Percentiles rank a stretch among this genome's conserved stretches.
phyloP scores from a whole-genome alignment of 2,113 vertebrate species.

The Cercocebus atys region DNA sequence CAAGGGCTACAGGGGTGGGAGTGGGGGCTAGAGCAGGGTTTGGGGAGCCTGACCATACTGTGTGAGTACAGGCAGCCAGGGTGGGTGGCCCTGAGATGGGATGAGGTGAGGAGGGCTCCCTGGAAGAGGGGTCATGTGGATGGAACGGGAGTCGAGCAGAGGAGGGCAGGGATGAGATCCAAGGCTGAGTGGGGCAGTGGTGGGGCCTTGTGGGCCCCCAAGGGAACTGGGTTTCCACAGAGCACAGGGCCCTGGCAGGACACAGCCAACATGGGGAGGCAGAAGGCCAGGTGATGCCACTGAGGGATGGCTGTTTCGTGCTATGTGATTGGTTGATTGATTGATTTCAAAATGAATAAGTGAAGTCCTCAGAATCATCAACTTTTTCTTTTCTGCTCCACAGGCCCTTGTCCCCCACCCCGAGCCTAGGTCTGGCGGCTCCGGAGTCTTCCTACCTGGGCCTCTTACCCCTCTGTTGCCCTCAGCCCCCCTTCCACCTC shows the following conservation, averaged over 20 bases:
- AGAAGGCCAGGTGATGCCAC: rapidly evolving
- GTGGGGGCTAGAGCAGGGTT: background rate
- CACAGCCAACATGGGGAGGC: rapidly evolving
- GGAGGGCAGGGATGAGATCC: background rate
- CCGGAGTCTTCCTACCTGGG: background rate
- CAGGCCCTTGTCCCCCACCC: background rate
- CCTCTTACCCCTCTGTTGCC: background rate
- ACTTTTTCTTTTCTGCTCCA: background rate
- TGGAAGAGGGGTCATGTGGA: background rate
- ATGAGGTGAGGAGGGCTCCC: background rate
- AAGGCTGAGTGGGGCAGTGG: rapidly evolving
- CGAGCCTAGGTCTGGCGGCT: rapidly evolving
- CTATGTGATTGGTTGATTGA: background rate
- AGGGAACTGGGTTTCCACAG: background rate
- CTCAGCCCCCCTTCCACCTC: rapidly evolving
- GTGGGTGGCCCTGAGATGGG: background rate
- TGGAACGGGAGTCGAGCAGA: rapidly evolving
- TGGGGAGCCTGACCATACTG: background rate
- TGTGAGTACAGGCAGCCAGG: background rate
- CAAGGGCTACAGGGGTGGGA: rapidly evolving
- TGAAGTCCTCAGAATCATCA: background rate
- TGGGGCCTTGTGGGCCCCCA: background rate
- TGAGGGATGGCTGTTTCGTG: rapidly evolving
- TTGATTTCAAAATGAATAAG: rapidly evolving
- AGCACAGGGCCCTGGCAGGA: background rate